Evolutionary conservation across 2,888 invertebrate species (phyloP).

Genomic region (Ceratothoa steindachneri): DNA sequence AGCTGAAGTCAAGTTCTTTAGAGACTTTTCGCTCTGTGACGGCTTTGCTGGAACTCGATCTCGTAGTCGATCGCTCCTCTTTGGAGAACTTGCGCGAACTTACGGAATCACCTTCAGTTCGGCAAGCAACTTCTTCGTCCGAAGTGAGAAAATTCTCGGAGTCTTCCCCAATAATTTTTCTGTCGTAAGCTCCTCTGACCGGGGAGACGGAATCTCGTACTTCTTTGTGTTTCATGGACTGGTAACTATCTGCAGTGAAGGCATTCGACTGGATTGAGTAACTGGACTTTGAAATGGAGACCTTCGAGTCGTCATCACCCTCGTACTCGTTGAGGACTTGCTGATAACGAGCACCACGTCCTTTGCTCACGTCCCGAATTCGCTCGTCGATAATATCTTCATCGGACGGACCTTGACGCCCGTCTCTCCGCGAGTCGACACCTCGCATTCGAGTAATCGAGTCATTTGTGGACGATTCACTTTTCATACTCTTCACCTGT

Average conservation of each 20-base stretch:
- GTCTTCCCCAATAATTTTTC: constrained; percentile 28
- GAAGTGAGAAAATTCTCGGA: constrained; percentile 35
- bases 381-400: constrained; percentile 42
- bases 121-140: constrained; percentile 34
- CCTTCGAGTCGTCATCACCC: constrained; percentile 29
- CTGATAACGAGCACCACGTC: constrained; percentile 29
- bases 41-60: constrained; percentile 16
- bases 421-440: constrained; percentile 8
- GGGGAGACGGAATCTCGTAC: constrained; percentile 45
- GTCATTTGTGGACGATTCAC: constrained; percentile 35
- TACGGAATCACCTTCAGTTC: constrained; percentile 28
- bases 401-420: background rate
- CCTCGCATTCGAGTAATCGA: constrained; percentile 42
- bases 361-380: constrained; percentile 32
- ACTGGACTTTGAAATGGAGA: constrained; percentile 37
- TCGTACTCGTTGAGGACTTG: constrained; percentile 32
- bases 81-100: constrained; percentile 12
- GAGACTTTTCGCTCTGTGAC: constrained; percentile 31
- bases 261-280: constrained; percentile 44
- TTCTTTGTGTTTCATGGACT: constrained; percentile 46
- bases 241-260: constrained; percentile 37
- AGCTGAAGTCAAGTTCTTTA: constrained; percentile 27
- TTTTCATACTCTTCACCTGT: constrained; percentile 36
- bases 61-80: constrained; percentile 18
- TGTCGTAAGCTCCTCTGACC: background rate